Evolutionary conservation across 2,888 invertebrate genomes (phyloP).

Genomic region (Podabrus alpinus): DNA sequence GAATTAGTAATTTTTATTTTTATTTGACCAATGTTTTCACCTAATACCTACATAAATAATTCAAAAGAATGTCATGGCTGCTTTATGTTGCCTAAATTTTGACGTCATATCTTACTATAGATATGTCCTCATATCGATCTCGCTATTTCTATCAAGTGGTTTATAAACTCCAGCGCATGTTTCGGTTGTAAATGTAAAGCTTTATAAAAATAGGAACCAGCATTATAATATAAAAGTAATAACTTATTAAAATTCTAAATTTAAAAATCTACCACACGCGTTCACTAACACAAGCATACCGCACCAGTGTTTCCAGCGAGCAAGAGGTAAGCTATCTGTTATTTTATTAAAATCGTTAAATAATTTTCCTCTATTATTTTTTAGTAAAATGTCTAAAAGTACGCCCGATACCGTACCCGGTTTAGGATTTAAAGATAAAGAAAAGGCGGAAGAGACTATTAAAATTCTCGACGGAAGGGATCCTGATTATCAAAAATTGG

Average conservation of each 20-base stretch:
- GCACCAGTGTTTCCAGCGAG: neutral
- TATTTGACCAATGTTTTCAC: constrained; percentile 12
- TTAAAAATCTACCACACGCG: constrained; percentile 19
- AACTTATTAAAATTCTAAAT: constrained; percentile 13
- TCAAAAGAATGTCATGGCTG: constrained; percentile 27
- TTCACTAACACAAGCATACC: constrained; percentile 6
- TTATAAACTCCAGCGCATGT: neutral
- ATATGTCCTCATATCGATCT: constrained; percentile 38
- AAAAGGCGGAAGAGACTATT: constrained; percentile 71
- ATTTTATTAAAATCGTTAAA: neutral
- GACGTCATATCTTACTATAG: constrained; percentile 45
- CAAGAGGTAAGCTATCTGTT: neutral
- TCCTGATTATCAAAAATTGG: constrained; percentile 76
- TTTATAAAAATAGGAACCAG: neutral
- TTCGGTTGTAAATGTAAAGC: neutral
- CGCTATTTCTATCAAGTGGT: constrained; percentile 31
- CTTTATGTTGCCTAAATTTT: constrained; percentile 32
- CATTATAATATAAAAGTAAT: constrained; percentile 5
- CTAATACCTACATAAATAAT: constrained; percentile 15
- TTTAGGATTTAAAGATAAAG: constrained; percentile 77
- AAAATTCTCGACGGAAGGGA: constrained; percentile 69
- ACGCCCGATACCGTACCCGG: constrained; percentile 69
- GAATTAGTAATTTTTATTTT: constrained; percentile 27
- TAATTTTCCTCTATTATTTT: neutral
- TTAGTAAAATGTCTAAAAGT: constrained; percentile 47